Evolutionary conservation across 2,113 vertebrate species (phyloP).

Genomic region (Pogona vitticeps): DNA sequence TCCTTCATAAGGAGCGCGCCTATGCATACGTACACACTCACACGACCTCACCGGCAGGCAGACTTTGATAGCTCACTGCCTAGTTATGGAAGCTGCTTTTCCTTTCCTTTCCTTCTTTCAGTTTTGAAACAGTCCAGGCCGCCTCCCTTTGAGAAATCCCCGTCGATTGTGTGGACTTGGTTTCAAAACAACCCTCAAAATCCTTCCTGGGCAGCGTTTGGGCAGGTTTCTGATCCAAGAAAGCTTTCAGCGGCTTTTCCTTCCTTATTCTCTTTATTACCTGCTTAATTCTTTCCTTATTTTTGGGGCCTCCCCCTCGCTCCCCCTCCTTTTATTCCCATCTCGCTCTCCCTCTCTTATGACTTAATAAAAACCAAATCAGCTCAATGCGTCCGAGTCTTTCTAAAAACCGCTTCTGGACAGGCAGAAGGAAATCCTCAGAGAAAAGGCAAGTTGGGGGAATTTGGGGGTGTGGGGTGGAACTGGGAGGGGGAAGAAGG

Average conservation of each 20-base stretch:
- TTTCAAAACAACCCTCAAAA: constrained; percentile 31
- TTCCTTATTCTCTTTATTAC: constrained; percentile 52
- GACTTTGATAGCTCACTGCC: too few species aligned
- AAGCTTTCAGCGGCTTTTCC: constrained; percentile 54
- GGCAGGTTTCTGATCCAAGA: constrained; percentile 51
- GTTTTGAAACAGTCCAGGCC: too few species aligned
- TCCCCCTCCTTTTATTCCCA: background rate
- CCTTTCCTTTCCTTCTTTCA: background rate
- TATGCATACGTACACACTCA: too few species aligned
- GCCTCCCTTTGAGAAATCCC: background rate
- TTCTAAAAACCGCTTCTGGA: constrained; percentile 17
- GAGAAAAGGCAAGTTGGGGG: constrained; percentile 1
- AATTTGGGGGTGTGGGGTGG: background rate
- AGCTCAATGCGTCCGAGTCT: background rate
- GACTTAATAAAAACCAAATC: constrained; percentile 65
- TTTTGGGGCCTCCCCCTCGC: background rate
- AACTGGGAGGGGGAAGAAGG: background rate
- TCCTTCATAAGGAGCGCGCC: background rate
- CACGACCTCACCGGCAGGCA: too few species aligned
- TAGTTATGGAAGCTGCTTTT: background rate
- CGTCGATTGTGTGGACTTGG: background rate
- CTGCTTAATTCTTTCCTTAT: constrained; percentile 59
- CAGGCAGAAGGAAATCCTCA: background rate
- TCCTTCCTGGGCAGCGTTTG: background rate
- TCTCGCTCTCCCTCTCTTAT: constrained; percentile 21